Evolutionary conservation across 2,113 vertebrate species (phyloP), one percentile per base, ranked within the genome.

Genomic region (Carassius carassius): DNA sequence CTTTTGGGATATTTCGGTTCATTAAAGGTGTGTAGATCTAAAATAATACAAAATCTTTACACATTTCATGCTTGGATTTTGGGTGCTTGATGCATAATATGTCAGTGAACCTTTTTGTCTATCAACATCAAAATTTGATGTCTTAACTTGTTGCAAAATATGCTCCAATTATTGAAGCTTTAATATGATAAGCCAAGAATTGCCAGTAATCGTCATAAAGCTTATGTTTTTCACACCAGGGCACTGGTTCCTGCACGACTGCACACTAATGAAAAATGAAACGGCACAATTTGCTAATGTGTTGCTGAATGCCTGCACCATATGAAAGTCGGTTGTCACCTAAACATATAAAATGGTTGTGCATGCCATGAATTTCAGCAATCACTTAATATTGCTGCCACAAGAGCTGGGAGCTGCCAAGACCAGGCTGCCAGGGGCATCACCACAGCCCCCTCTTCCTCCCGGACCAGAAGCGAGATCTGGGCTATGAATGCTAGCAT

Each of bases 401-500:
- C 95, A 93, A 93, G 94, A 70, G 91, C 93, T 29, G 32, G 35
- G 73, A 83, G 85, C 85, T 95, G 94, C 95, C 95, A 95, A 93
- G 91, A 84, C 91, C 75, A 86, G 93, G 93, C 94, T 95, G 96
- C 95, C 95, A 96, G 95, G 80, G 86, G 70, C 85, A 86, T 85
- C 86, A 82, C 82, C 77, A 69, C 41, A 73, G 69, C 56, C 76
- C 84, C 79, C 81, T 69, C 80, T 85, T 85, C 63, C 80, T 77
- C 81, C 77, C 47, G 54, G 82, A 78, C 95, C 95, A 96, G 94
- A 58, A 85, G 84, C 67, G 91, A 89, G 91, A 94, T 93, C 92
- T 93, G 93, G 93, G 95, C 94, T 94, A 96, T 97, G 96, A 97
- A 97, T 97, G 95, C 93, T 77, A 92, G 92, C 96, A 95, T 96